Evolutionary conservation across 2,797 vertebrate genomes (phyloP), one percentile per base, ranked within the genome.

Genomic region (Rousettus madagascariensis): DNA sequence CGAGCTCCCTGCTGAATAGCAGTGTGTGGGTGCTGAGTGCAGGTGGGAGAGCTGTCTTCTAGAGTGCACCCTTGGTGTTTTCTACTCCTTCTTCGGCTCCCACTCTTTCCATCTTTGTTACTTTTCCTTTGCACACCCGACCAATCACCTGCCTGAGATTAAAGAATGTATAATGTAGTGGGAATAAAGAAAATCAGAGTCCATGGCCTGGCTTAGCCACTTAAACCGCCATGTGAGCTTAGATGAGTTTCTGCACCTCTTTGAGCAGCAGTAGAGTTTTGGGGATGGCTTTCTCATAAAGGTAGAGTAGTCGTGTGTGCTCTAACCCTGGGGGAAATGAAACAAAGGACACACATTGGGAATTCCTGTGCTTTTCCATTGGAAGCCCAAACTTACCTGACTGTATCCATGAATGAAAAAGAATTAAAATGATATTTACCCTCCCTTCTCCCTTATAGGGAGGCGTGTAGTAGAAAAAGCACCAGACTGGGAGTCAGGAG

Each of bases 331-430:
- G 79, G 79, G 36, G 22, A 46, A 63, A 82, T 4, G 11, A 79
- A 82, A 57, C 61, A 46, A 51, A 78, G 46, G 51, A n/a, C 22
- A 24, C 10, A 24, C 30, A 6, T 24, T 55, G 43, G 57, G n/a
- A 74, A 33, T 59, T 12, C 30, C 24, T 57, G 53, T 28, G 49
- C 20, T 68, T 90, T 59, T 86, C 53, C 72, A 8, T 17, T 15
- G 79, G 75, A 55, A 82, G 78, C 61, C 38, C 15, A 84, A 72
- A 71, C 22, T 57, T 61, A n/a, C 24, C 77, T 88, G 36, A 26
- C 26, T 51, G 12, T n/a, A 41, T 20, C 19, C 49, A 0, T 69
- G 63, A 65, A 36, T 79, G 41, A 72, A 51, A 72, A 77, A 83
- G 33, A 75, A 55, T 79, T 26, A 22, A 33, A 49, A 9, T 28